Evolutionary conservation across 2,888 invertebrate genomes (phyloP).

Genomic region (Yponomeuta sedellus): DNA sequence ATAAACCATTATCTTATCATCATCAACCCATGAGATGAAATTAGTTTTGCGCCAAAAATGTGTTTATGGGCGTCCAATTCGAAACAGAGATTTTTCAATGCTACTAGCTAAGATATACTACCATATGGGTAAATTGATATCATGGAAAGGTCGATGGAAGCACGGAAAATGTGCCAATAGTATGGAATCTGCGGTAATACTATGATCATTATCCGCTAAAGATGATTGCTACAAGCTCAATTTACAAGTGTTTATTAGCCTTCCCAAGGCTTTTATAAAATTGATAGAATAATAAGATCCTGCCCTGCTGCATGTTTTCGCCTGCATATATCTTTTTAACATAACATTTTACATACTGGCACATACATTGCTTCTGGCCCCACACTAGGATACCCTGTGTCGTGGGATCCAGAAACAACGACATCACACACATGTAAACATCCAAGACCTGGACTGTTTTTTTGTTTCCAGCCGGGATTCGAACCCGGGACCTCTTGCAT

Average conservation of each 20-base stretch:
- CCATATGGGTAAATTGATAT: background rate
- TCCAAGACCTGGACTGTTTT: no score
- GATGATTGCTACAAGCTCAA: background rate
- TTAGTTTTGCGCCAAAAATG: background rate
- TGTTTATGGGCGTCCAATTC: background rate
- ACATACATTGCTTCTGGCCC: no score
- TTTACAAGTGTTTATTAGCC: background rate
- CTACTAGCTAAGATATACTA: background rate
- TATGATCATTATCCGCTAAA: background rate
- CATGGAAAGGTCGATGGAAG: constrained; percentile 1
- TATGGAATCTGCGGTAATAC: background rate
- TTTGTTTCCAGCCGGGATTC: no score
- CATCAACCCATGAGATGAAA: background rate
- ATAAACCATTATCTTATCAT: background rate
- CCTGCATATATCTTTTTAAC: no score
- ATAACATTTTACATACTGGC: no score
- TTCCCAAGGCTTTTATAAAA: background rate
- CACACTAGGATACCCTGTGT: no score
- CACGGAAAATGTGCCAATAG: constrained; percentile 6
- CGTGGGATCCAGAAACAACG: no score
- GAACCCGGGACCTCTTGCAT: no score
- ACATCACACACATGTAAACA: no score
- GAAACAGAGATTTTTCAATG: background rate
- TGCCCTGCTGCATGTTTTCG: no score
- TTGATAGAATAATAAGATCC: background rate